Evolutionary conservation across 2,888 invertebrate species (phyloP).

Genomic region (Sussaba pulchella): DNA sequence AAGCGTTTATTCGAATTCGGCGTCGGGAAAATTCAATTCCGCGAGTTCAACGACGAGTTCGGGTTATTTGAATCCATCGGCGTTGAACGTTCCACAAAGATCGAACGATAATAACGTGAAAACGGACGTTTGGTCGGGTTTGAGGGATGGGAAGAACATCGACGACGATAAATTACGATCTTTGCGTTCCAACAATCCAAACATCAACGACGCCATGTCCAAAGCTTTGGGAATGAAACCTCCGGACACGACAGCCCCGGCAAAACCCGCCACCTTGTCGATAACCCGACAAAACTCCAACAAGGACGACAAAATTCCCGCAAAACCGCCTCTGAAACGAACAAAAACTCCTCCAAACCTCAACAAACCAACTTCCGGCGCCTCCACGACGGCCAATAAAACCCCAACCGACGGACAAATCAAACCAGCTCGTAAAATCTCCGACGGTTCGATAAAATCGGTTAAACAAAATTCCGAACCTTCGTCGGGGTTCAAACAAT

Average conservation of each 20-base stretch:
- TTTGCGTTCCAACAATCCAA: constrained; percentile 71
- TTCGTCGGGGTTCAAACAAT: constrained; percentile 11
- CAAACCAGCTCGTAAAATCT: constrained; percentile 64
- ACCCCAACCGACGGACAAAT: constrained; percentile 72
- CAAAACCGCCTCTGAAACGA: constrained; percentile 69
- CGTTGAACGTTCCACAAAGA: constrained; percentile 87
- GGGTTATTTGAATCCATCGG: constrained; percentile 90
- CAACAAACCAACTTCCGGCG: constrained; percentile 74
- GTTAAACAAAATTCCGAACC: constrained; percentile 59
- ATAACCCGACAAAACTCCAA: constrained; percentile 73
- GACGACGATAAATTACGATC: constrained; percentile 70
- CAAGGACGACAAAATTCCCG: constrained; percentile 64
- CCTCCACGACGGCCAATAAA: too few relatives aligned
- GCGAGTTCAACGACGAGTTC: constrained; percentile 89
- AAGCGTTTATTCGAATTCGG: constrained; percentile 87
- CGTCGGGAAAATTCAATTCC: constrained; percentile 85
- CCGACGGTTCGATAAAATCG: constrained; percentile 69
- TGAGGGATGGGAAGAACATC: neutral
- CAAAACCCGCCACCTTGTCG: constrained; percentile 72
- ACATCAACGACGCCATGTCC: constrained; percentile 75
- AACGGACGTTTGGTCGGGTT: neutral
- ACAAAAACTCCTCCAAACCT: constrained; percentile 70
- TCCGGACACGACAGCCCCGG: constrained; percentile 64
- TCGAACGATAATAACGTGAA: constrained; percentile 75
- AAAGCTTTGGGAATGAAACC: constrained; percentile 77